phyloP scores from a whole-genome alignment of 2,113 vertebrate species.

The Plotosus lineatus region DNA sequence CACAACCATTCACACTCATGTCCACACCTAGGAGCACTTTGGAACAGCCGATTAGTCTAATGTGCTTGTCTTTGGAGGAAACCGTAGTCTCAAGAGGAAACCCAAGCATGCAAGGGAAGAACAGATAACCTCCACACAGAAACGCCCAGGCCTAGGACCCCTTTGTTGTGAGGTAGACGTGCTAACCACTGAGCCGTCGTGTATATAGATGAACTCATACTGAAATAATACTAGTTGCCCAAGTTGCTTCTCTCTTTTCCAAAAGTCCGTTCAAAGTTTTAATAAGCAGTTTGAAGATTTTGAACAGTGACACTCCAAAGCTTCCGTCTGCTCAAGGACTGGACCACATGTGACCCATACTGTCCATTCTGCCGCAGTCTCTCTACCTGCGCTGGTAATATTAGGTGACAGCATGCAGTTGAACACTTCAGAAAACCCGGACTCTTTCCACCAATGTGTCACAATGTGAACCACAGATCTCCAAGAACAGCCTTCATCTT shows the following conservation, averaged over 20 bases:
- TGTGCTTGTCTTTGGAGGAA: too few relatives aligned
- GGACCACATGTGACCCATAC: background rate
- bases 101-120: too few relatives aligned
- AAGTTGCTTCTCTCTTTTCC: background rate
- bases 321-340: background rate
- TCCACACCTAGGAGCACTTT: too few relatives aligned
- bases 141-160: too few relatives aligned
- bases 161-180: too few relatives aligned
- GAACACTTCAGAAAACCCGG: background rate
- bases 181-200: too few relatives aligned
- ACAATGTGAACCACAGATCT: slow-evolving; percentile 31
- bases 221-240: background rate
- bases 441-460: slow-evolving; percentile 23
- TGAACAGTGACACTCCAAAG: background rate
- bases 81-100: too few relatives aligned
- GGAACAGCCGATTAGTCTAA: too few relatives aligned
- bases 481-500: slow-evolving; percentile 42
- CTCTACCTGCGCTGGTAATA: slow-evolving; percentile 29
- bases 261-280: slow-evolving; percentile 8
- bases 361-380: background rate
- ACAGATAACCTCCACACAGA: too few relatives aligned
- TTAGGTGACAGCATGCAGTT: slow-evolving; percentile 11
- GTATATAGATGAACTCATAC: background rate
- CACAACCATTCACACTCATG: too few relatives aligned
- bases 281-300: slow-evolving; percentile 21